Conservation (phyloP, 2,113 vertebrate species). For the Morone saxatilis region DNA sequence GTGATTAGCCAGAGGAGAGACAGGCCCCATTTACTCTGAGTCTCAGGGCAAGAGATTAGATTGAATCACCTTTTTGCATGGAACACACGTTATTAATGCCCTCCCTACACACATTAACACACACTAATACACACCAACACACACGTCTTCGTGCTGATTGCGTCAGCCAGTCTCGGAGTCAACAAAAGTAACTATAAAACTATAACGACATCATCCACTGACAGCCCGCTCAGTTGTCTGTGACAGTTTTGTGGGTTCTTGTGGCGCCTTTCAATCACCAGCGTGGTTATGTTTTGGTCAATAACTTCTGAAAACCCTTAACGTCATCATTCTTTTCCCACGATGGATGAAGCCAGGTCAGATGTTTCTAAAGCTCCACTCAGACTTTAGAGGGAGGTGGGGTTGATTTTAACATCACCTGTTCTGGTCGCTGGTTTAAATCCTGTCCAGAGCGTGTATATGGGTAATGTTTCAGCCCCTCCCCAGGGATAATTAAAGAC, state of each 20-base stretch:
- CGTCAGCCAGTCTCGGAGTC: not conserved
- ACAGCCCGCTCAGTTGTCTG: not conserved
- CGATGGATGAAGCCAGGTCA: not conserved
- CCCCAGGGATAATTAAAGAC: not conserved
- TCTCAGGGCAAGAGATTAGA: constrained; percentile 28
- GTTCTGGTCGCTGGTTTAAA: not conserved
- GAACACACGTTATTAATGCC: constrained; percentile 2
- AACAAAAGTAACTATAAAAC: not conserved
- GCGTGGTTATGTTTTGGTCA: not conserved
- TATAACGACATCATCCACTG: not conserved
- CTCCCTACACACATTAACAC: not conserved
- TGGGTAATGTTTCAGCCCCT: not conserved
- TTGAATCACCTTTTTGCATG: constrained; percentile 38
- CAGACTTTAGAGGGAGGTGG: not conserved
- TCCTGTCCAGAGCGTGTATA: not conserved
- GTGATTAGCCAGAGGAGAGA: constrained; percentile 40
- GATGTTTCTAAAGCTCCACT: not conserved
- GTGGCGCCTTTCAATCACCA: not conserved
- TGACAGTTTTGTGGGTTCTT: not conserved
- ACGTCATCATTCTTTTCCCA: not conserved
- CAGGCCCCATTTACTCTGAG: constrained; percentile 28
- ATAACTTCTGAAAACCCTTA: not conserved
- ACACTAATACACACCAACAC: constrained; percentile 9
- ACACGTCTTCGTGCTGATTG: not conserved
- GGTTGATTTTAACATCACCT: not conserved